Base-by-base conservation (phyloP, 2,113 vertebrate genomes). In the Eptesicus fuscus region DNA sequence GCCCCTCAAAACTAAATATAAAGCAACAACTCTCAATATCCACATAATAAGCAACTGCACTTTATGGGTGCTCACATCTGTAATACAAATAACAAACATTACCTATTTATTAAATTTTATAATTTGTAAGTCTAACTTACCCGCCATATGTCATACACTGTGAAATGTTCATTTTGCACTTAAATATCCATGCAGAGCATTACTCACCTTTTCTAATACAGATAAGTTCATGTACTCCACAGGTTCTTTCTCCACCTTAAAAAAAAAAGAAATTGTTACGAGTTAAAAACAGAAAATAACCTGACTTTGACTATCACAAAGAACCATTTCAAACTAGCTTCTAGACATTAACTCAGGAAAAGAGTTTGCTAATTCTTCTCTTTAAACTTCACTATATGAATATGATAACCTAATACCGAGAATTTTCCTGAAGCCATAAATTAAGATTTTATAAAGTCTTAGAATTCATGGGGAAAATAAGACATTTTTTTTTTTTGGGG, bases 141-240 rank as follows among this genome's bases (percentile, higher is more conserved):
- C 86, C 78, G 42, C 14, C 91, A 77, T 30, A 37, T 74, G 93
- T 65, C 83, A 59, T 30, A 53, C 0, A 18, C 16, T 74, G n/a
- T 47, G 3, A 84, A 93, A 20, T 56, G 5, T 28, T 91, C 61
- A 78, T 30, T 93, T 59, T 63, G 37, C 22, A 82, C 61, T 73
- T 53, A 80, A 90, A 69, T 78, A 88, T 32, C 51, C 76, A 83
- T 16, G 37, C 51, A 70, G 32, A 89, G 32, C 70, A 40, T 0
- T 84, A 44, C 97, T 98, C 99, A 99, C 99, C 99, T 99, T 99
- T 99, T 97, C 99, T 98, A 98, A 99, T 99, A 98, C 99, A 99
- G 98, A 99, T 99, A 97, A 99, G 99, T 97, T 99, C 99, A 98
- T 99, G 99, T 86, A 99, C 99, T 98, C 99, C 99, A 97, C 99